Base-by-base conservation (phyloP, 2,888 invertebrate genomes). In the Leucoptera coffeella region DNA sequence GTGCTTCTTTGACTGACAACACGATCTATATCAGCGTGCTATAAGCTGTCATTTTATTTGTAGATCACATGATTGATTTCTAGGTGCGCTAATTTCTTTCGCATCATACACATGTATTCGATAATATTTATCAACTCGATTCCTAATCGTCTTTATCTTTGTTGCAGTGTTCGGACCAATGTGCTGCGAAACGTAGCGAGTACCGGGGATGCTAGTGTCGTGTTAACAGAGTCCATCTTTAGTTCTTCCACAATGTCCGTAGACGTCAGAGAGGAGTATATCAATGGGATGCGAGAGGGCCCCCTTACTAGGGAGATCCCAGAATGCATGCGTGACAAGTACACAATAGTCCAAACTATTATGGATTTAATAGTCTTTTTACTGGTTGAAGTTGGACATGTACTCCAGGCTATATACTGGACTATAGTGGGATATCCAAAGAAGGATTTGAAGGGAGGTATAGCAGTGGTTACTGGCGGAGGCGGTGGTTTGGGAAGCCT, bases 381-480 rank as follows among this genome's bases (percentile, higher is more conserved):
- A 33, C 38, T 78, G 22, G 46, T 67, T 22, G 60, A 61, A 12
- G 37, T 69, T 8, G 51, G 72, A 17, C 51, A 71, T 35, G 65
- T 76, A 22, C 42, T 78, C 19, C 64, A 78, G 50, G 72, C 75
- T 25, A 58, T 78, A 27, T 77, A 71, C 32, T 72, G 80, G 35
- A 77, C 79, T 5, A 62, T 73, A 35, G 73, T 75, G 26, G 85
- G 82, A 27, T 53, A 62, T 30, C 74, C 73, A 20, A 75, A 78
- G 56, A 87, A 87, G 52, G 77, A 79, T 36, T 60, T 90, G 31
- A 72, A 71, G 33, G 85, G 83, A 20, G 84, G 89, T 43, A 75
- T 88, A 20, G 89, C 87, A 0, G 71, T 94, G 23, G 81, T 94
- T 14, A 94, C 94, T 0, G 94, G 94, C 0, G 90, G 89, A 11